phyloP scores from a whole-genome alignment of 2,797 vertebrate genomes.

The Tokudaia muenninki region DNA sequence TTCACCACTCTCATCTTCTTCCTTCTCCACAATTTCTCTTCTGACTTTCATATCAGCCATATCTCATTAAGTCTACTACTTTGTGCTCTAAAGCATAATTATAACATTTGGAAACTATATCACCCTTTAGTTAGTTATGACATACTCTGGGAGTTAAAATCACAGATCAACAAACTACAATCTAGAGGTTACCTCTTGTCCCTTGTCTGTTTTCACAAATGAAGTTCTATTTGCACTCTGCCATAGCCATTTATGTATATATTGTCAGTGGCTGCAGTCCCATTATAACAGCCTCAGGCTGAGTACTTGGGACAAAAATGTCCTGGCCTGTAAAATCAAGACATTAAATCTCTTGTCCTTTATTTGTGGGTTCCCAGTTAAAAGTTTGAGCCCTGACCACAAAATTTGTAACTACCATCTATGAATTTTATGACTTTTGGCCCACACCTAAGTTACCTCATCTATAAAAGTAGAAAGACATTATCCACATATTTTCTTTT shows the following conservation, averaged over 20 bases:
- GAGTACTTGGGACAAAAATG: constrained; percentile 25
- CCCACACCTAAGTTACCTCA: neutral
- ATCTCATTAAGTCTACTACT: neutral
- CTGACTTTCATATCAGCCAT: neutral
- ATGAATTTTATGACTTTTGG: neutral
- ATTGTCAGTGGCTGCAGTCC: neutral
- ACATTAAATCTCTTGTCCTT: neutral
- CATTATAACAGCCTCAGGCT: neutral
- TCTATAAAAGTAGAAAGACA: neutral
- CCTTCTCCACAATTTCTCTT: neutral
- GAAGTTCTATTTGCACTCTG: constrained; percentile 8
- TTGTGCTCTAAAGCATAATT: neutral
- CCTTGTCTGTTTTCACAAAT: constrained; percentile 27
- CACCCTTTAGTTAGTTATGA: neutral
- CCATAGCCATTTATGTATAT: neutral
- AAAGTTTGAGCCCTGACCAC: neutral
- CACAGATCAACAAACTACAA: neutral
- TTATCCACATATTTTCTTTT: neutral
- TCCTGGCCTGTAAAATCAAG: neutral
- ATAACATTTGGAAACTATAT: neutral
- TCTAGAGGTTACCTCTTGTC: neutral
- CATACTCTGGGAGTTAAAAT: neutral
- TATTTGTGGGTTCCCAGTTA: neutral
- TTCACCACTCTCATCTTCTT: neutral
- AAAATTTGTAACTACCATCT: neutral